These are phyloP conservation scores for Gonocerus acuteangulatus DNA, from an alignment of 2,888 invertebrate genomes.

Conservation along the genomic window DNA sequence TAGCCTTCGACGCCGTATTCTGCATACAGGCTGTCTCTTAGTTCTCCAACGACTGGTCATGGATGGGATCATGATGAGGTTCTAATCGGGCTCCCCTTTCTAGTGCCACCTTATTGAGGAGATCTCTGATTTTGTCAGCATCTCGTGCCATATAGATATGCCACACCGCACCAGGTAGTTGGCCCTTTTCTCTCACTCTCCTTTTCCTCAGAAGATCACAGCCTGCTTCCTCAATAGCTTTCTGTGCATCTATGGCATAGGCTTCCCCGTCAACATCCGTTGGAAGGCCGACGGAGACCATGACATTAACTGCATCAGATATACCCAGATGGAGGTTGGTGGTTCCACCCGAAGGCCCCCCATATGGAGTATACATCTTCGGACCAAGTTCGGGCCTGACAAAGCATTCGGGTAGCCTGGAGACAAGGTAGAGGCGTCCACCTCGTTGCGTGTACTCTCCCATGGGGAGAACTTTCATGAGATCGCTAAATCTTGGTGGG, in stretches of 20 bases:
- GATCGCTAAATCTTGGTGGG: constrained; percentile 63
- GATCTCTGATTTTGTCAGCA: constrained; percentile 90
- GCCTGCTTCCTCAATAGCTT: constrained; percentile 86
- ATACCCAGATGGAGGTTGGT: constrained; percentile 95
- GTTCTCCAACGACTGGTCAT: constrained; percentile 83
- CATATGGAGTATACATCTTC: constrained; percentile 98
- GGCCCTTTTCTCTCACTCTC: constrained; percentile 67
- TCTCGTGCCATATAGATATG: constrained; percentile 92
- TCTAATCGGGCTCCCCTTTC: constrained; percentile 78
- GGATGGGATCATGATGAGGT: constrained; percentile 90
- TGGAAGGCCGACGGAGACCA: constrained; percentile 91
- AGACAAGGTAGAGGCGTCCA: constrained; percentile 81
- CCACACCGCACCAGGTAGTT: constrained; percentile 90
- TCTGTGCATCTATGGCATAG: constrained; percentile 69
- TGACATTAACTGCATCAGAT: constrained; percentile 93
- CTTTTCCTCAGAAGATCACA: constrained; percentile 80
- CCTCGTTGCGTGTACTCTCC: constrained; percentile 83
- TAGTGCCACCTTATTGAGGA: constrained; percentile 65
- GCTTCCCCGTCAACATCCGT: constrained; percentile 67
- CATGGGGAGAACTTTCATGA: constrained; percentile 82
- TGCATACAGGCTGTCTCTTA: constrained; percentile 77
- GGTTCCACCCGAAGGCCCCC: constrained; percentile 80
- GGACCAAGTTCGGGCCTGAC: constrained; percentile 93
- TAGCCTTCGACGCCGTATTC: constrained; percentile 93
- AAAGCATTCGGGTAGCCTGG: constrained; percentile 83